Percentiles rank a stretch among this genome's conserved stretches.
These are phyloP conservation scores for Blastobasis adustella DNA, from an alignment of 2,888 invertebrate species.

Conservation along the genomic window DNA sequence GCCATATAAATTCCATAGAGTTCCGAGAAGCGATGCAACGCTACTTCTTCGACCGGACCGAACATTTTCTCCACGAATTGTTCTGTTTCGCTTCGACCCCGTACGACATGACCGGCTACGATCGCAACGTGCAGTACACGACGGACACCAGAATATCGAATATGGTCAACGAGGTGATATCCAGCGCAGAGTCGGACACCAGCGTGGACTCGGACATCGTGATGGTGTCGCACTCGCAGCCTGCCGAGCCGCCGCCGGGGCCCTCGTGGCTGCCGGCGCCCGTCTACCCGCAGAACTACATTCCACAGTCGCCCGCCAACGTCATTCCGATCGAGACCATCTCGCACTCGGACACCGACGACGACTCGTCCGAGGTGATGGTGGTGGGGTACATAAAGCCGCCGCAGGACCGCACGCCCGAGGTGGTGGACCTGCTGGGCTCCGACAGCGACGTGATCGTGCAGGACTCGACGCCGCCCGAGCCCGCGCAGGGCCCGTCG, in stretches of 20 bases:
- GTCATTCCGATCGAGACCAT: conserved; percentile 66
- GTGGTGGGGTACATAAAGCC: conserved; percentile 80
- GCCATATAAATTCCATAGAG: conserved; percentile 79
- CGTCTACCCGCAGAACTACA: conserved; percentile 40
- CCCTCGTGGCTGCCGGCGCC: conserved; percentile 28
- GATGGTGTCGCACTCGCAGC: conserved; percentile 45
- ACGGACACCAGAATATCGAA: conserved; percentile 70
- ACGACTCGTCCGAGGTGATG: conserved; percentile 73
- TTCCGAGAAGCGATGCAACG: conserved; percentile 82
- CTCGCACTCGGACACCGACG: conserved; percentile 62
- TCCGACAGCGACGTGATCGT: conserved; percentile 70
- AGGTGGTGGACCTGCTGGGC: conserved; percentile 75
- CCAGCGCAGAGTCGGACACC: conserved; percentile 50
- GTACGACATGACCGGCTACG: conserved; percentile 88
- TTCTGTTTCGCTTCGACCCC: conserved; percentile 90
- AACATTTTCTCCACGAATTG: conserved; percentile 93
- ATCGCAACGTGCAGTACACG: conserved; percentile 80
- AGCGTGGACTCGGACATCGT: conserved; percentile 54
- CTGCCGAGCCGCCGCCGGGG: conserved; percentile 24
- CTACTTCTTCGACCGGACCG: conserved; percentile 81
- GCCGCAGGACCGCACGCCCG: conserved; percentile 78
- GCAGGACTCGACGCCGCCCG: conserved; percentile 37
- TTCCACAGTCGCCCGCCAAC: conserved; percentile 29
- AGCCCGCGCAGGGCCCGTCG: conserved; percentile 14
- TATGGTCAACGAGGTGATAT: conserved; percentile 72